These are phyloP conservation scores for Gerris lacustris DNA, from an alignment of 2,888 invertebrate species.

Conservation along the genomic window DNA sequence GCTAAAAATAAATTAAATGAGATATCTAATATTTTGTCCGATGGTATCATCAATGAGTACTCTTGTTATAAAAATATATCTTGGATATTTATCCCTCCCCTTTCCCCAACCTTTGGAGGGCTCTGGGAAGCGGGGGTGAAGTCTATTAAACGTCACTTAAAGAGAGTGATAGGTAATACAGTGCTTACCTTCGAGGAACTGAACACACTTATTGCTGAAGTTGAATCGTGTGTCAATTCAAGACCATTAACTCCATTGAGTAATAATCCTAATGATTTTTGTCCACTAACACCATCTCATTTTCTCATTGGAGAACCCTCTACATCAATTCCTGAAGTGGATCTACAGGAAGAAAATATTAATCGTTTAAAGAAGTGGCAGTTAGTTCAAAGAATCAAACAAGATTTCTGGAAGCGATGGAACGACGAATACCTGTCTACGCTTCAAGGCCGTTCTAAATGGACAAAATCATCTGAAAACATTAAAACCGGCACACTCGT, in stretches of 20 bases:
- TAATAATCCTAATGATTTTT: constrained; percentile 13
- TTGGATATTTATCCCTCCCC: constrained; percentile 17
- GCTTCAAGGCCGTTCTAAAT: constrained; percentile 14
- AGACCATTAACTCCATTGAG: constrained; percentile 13
- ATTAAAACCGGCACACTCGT: constrained; percentile 1
- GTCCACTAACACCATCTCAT: constrained; percentile 7
- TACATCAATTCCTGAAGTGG: constrained; percentile 8
- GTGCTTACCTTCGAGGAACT: constrained; percentile 14
- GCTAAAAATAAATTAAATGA: constrained; percentile 11
- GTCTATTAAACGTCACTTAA: constrained; percentile 12
- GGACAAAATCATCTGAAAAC: constrained; percentile 8
- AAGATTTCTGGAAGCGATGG: constrained; percentile 18
- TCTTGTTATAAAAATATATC: neutral
- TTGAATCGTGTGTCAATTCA: constrained; percentile 17
- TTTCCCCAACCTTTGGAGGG: constrained; percentile 18
- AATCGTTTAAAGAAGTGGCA: constrained; percentile 14
- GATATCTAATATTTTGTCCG: constrained; percentile 13
- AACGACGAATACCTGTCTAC: too few species aligned
- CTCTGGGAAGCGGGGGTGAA: too few species aligned
- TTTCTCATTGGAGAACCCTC: constrained; percentile 11
- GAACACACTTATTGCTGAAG: constrained; percentile 15
- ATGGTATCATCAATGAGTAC: constrained; percentile 8
- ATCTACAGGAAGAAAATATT: neutral
- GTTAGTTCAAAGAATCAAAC: constrained; percentile 7
- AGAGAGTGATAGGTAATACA: constrained; percentile 9